A percentile compares a stretch with the other conserved stretches of the same genome.
phyloP scores from a whole-genome alignment of 2,113 vertebrate genomes.

The Bostrychus sinensis region DNA sequence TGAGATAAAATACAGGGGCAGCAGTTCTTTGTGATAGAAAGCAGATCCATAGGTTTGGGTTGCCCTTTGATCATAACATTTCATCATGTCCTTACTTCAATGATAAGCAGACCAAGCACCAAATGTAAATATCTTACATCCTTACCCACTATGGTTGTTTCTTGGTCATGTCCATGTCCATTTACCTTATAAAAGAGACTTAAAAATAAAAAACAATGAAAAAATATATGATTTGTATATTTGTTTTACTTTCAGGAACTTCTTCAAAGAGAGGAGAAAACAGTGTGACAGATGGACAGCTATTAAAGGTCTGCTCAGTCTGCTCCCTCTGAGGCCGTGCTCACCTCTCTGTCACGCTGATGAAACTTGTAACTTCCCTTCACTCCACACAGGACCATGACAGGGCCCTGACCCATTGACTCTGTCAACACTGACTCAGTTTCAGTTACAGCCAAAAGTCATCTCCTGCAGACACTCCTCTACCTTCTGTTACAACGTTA shows the following conservation, averaged over 20 bases:
- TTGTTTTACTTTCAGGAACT: neutral
- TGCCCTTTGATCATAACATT: constrained; percentile 55
- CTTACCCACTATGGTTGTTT: neutral
- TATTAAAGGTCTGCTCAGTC: constrained; percentile 39
- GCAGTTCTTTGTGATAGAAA: constrained; percentile 55
- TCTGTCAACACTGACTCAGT: constrained; percentile 55
- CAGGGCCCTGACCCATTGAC: constrained; percentile 64
- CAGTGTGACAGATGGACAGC: constrained; percentile 47
- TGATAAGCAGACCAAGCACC: constrained; percentile 47
- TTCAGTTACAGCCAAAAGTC: constrained; percentile 41
- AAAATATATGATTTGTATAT: neutral
- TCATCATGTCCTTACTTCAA: constrained; percentile 36
- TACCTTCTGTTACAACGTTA: neutral
- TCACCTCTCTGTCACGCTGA: constrained; percentile 25
- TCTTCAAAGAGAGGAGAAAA: constrained; percentile 23
- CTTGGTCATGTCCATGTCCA: neutral
- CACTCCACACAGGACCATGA: constrained; percentile 12
- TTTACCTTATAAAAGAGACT: neutral
- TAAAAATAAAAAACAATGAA: neutral
- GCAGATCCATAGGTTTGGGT: constrained; percentile 57
- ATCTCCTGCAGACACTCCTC: constrained; percentile 15
- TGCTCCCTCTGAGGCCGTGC: constrained; percentile 18
- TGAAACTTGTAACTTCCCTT: constrained; percentile 38
- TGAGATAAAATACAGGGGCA: constrained; percentile 1
- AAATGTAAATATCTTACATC: constrained; percentile 32